phyloP scores from a whole-genome alignment of 64 coral and sea anemone species.

The Exaiptasia diaphana region DNA sequence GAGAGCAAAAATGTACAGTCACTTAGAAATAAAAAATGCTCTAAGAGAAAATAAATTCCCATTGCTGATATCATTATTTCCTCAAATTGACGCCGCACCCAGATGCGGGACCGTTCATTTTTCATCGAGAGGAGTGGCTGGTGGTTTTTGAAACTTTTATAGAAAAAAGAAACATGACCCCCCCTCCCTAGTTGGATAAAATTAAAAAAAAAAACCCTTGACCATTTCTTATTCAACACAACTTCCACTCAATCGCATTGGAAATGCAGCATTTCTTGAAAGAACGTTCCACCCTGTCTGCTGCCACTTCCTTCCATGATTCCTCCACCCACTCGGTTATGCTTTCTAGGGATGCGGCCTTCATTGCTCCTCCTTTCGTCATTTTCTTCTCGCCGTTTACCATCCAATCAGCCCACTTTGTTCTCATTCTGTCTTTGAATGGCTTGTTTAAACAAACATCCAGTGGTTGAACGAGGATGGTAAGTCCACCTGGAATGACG shows the following conservation, averaged over 20 bases:
- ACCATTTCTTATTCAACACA: too few relatives aligned
- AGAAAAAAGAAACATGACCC: too few relatives aligned
- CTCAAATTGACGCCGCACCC: too few relatives aligned
- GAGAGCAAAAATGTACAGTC: too few relatives aligned
- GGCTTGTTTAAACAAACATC: conserved; percentile 55
- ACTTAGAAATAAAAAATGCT: too few relatives aligned
- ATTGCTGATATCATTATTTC: too few relatives aligned
- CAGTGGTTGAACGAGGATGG: not conserved
- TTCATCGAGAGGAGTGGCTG: too few relatives aligned
- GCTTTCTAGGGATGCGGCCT: conserved; percentile 10
- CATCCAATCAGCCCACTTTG: conserved; percentile 23
- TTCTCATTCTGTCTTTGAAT: conserved; percentile 24
- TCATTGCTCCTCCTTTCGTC: not conserved
- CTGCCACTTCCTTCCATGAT: conserved; percentile 1
- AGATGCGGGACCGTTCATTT: too few relatives aligned
- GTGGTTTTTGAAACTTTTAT: too few relatives aligned
- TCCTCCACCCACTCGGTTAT: conserved; percentile 14
- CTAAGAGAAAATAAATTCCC: too few relatives aligned
- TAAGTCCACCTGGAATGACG: conserved; percentile 13
- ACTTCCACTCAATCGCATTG: conserved; percentile 4
- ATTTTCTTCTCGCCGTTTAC: not conserved
- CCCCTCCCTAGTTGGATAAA: too few relatives aligned
- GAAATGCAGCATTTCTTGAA: conserved; percentile 16
- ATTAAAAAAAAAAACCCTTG: too few relatives aligned
- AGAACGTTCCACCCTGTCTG: not conserved